phyloP scores from a whole-genome alignment of 1,140 invertebrate species.

The Dendroctonus ponderosae region DNA sequence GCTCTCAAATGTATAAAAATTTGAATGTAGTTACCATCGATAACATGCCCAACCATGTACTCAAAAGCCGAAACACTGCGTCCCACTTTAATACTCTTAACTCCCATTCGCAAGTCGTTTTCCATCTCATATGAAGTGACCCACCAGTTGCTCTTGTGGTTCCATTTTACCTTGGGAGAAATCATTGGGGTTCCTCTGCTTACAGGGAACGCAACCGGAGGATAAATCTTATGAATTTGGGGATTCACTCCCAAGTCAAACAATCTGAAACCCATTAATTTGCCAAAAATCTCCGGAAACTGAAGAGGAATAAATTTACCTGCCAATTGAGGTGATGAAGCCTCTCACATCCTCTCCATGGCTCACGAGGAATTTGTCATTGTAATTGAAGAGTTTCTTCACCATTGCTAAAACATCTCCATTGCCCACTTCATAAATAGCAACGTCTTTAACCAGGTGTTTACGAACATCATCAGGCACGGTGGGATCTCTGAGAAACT shows the following conservation, averaged over 20 bases:
- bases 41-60: constrained; percentile 79
- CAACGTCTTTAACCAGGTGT: background rate
- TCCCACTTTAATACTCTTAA: constrained; percentile 57
- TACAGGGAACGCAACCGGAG: constrained; percentile 59
- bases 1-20: no score
- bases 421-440: constrained; percentile 17
- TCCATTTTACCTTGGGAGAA: constrained; percentile 63
- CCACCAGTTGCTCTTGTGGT: constrained; percentile 56
- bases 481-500: constrained; percentile 4
- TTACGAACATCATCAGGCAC: constrained; percentile 6
- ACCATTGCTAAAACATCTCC: background rate
- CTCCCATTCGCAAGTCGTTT: constrained; percentile 51
- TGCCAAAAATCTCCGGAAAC: background rate
- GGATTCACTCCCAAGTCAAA: constrained; percentile 59
- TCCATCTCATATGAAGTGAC: constrained; percentile 35
- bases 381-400: no score
- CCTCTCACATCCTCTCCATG: background rate
- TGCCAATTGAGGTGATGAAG: constrained; percentile 8
- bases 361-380: constrained; percentile 1
- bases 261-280: constrained; percentile 51
- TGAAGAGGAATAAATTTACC: constrained; percentile 5
- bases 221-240: constrained; percentile 56
- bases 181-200: constrained; percentile 63
- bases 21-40: constrained; percentile 64
- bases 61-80: constrained; percentile 68